Evolutionary conservation across 2,888 invertebrate species (phyloP).

Genomic region (Lumbricus terrestris): DNA sequence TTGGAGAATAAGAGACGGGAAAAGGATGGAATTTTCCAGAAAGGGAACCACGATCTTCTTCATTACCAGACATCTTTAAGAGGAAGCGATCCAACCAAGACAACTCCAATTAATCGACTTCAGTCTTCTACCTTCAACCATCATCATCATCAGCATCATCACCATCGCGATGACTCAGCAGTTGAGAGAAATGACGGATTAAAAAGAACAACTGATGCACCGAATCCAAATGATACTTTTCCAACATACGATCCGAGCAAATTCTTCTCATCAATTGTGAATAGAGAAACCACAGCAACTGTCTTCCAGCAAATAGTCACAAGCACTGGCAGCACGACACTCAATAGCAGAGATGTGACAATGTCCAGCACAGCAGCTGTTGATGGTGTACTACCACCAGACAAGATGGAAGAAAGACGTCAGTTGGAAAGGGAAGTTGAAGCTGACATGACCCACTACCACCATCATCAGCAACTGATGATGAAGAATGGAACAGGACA

Average conservation of each 20-base stretch:
- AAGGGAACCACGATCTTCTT: not conserved
- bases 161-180: not conserved
- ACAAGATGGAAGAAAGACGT: not conserved
- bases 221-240: not conserved
- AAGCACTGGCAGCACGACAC: too few relatives aligned
- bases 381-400: too few relatives aligned
- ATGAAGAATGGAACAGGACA: not conserved
- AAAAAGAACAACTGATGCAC: not conserved
- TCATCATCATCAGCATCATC: too few relatives aligned
- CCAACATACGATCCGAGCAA: not conserved
- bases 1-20: not conserved
- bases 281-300: not conserved
- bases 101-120: not conserved
- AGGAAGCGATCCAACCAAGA: not conserved
- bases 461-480: too few relatives aligned
- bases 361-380: not conserved
- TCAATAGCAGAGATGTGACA: not conserved
- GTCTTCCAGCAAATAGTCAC: not conserved
- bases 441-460: not conserved
- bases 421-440: not conserved
- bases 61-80: not conserved
- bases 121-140: not conserved
- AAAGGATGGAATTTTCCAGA: not conserved
- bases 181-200: not conserved
- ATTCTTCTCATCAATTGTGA: not conserved